Conservation (phyloP, 35 echinoderm and acorn worm species). For the Lytechinus variegatus region DNA sequence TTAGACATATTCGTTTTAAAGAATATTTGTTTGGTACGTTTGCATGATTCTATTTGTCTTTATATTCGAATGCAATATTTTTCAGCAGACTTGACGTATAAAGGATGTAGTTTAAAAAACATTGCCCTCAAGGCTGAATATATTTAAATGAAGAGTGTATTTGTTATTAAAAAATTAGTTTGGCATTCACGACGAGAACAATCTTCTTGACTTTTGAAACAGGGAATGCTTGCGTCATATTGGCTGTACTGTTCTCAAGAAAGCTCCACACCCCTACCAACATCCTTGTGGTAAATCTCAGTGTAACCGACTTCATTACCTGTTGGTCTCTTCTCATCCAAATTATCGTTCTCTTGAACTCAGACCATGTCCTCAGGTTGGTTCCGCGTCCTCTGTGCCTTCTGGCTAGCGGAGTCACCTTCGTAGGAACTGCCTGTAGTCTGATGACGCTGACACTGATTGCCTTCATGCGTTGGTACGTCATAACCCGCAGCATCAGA, state of each 20-base stretch:
- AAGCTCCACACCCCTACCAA: not conserved
- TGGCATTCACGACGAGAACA: no score
- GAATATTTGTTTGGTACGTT: no score
- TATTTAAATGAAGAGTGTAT: no score
- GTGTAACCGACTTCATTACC: not conserved
- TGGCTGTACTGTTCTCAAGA: not conserved
- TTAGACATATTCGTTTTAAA: no score
- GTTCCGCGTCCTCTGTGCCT: not conserved
- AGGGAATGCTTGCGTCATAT: not conserved
- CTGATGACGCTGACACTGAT: conserved; percentile 34
- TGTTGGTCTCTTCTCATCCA: not conserved
- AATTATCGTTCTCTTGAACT: not conserved
- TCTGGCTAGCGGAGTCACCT: not conserved
- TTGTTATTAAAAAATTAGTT: no score
- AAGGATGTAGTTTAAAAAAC: no score
- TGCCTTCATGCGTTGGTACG: not conserved
- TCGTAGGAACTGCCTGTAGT: not conserved
- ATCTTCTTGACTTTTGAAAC: not conserved
- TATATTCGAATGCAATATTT: no score
- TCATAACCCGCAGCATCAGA: not conserved
- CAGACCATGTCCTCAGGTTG: not conserved
- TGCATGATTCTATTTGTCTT: no score
- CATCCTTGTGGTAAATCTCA: not conserved
- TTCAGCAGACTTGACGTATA: no score
- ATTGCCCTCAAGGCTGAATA: no score